These are phyloP conservation scores for Tipula unca DNA, from an alignment of 2,888 invertebrate species.

Conservation along the genomic window DNA sequence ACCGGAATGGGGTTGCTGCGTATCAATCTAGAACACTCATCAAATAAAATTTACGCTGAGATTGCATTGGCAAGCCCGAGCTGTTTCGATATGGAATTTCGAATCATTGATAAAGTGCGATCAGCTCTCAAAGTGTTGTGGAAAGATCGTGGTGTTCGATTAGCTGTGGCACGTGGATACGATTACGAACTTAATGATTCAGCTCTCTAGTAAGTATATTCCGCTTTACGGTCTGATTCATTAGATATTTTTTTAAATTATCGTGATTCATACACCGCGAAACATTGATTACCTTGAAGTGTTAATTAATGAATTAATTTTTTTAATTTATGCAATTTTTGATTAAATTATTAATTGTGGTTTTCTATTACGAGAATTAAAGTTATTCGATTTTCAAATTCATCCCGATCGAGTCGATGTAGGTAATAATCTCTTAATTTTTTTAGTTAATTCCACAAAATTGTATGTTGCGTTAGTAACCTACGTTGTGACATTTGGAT, in stretches of 20 bases:
- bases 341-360: background rate
- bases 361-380: no score
- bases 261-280: background rate
- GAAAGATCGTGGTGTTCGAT: constrained; percentile 53
- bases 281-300: constrained; percentile 15
- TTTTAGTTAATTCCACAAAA: background rate
- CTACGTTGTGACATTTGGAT: background rate
- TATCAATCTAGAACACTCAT: constrained; percentile 51
- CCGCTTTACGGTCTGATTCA: background rate
- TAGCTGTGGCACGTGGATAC: constrained; percentile 55
- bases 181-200: constrained; percentile 60
- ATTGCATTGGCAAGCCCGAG: constrained; percentile 45
- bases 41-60: constrained; percentile 50
- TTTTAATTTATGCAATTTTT: background rate
- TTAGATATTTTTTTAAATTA: background rate
- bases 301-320: background rate
- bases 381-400: no score
- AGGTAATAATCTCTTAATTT: background rate
- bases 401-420: background rate
- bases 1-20: constrained; percentile 55
- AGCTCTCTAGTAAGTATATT: constrained; percentile 50
- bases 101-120: constrained; percentile 46
- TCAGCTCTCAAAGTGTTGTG: constrained; percentile 49
- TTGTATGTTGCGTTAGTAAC: background rate
- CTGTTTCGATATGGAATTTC: constrained; percentile 49